Evolutionary conservation across 2,797 vertebrate species (phyloP), one percentile per base, ranked within the genome.

Genomic region (Sparidentex hasta): DNA sequence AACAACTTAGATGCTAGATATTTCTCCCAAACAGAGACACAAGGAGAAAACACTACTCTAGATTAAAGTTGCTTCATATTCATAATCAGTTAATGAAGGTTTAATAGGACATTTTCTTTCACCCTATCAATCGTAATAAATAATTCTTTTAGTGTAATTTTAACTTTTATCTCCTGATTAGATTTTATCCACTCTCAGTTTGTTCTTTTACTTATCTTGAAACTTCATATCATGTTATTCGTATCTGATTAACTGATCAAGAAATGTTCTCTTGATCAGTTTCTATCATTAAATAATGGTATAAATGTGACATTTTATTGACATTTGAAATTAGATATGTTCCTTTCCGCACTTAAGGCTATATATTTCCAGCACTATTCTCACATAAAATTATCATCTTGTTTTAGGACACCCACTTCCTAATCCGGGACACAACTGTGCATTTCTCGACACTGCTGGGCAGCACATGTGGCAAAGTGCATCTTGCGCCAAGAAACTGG

Each of bases 351-450:
- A 38, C 6, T 38, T 11, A 38, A 38, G 38, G 38, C 38, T 38
- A 11, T 38, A 38, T 38, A n/a, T 38, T 38, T 38, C 38, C 38
- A 38, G 38, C 38, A 38, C 38, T 38, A 11, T 9, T 38, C 38
- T 38, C 38, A 38, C 2, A 5, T 38, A 4, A 52, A 48, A 27
- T 54, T 6, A 7, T 56, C 54, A 0, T 86, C 12, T 85, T 80
- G 13, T 85, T 90, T 76, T 23, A 99, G 98, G 97, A 66, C 90
- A 96, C 71, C 98, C 97, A 64, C 95, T 95, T 66, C 81, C 93
- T 67, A 95, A 96, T 71, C 96, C 96, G 12, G 97, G 96, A 56
- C 94, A 95, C 87, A 96, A 89, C 76, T 99, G 98, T 85, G 98
- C 93, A 29, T 71, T 94, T 16, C 73, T 98, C 43, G 96, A 96